Conservation (phyloP, 1,140 invertebrate genomes). For the Drosophila bocki region DNA sequence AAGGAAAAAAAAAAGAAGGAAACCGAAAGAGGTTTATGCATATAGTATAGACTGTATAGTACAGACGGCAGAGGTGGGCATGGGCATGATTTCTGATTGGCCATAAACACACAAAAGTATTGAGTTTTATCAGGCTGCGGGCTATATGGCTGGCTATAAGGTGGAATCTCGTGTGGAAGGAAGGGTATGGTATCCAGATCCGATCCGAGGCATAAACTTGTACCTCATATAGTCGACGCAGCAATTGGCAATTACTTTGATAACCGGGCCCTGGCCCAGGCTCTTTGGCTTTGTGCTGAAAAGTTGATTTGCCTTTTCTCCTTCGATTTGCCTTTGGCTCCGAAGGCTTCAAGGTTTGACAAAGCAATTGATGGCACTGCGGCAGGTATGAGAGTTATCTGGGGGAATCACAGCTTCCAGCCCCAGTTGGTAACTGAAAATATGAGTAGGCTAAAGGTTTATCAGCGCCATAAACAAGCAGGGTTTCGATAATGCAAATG, state of each 20-base stretch:
- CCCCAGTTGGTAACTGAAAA: conserved; percentile 23
- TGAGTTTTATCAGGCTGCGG: conserved; percentile 79
- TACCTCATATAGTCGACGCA: conserved; percentile 33
- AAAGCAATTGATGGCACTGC: conserved; percentile 76
- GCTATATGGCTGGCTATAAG: conserved; percentile 54
- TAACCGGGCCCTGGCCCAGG: conserved; percentile 58
- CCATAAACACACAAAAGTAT: conserved; percentile 82
- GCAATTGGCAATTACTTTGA: conserved; percentile 73
- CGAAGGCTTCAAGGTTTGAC: conserved; percentile 67
- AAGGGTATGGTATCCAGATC: conserved; percentile 12
- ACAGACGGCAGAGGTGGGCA: conserved; percentile 62
- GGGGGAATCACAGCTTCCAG: background rate
- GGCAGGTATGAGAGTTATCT: conserved; percentile 20
- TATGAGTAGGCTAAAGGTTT: conserved; percentile 56
- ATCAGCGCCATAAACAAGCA: conserved; percentile 46
- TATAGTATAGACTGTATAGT: conserved; percentile 32
- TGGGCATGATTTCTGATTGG: conserved; percentile 82
- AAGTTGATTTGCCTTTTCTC: conserved; percentile 63
- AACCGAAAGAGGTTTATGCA: conserved; percentile 64
- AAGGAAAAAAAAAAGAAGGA: conserved; percentile 24
- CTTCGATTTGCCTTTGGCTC: conserved; percentile 35
- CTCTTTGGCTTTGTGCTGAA: conserved; percentile 48
- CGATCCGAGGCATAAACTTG: conserved; percentile 31
- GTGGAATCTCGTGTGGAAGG: conserved; percentile 3
- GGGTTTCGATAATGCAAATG: conserved; percentile 43